These are phyloP conservation scores for Balaenoptera acutorostrata DNA, from an alignment of 2,113 vertebrate genomes.

Conservation along the genomic window DNA sequence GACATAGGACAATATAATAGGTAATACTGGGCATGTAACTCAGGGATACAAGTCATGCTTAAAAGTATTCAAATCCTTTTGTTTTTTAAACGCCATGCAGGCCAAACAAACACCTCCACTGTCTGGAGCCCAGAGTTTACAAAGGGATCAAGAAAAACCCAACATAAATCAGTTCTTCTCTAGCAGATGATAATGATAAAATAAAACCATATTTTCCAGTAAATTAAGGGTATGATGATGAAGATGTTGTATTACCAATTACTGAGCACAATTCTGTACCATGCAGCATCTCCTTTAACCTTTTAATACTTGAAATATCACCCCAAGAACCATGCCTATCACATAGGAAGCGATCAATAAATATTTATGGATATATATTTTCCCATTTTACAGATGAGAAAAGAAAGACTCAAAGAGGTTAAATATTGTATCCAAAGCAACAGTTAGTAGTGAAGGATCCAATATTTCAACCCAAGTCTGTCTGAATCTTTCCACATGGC, in stretches of 20 bases:
- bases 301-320: neutral
- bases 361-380: neutral
- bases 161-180: neutral
- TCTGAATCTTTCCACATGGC: neutral
- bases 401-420: neutral
- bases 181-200: neutral
- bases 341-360: neutral
- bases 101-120: neutral
- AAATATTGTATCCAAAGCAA: neutral
- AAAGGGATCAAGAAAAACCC: neutral
- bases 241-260: neutral
- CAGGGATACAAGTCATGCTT: neutral
- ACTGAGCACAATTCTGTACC: neutral
- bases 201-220: neutral
- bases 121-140: neutral
- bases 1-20: neutral
- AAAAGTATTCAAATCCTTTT: neutral
- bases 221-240: neutral
- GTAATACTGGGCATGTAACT: neutral
- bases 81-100: neutral
- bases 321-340: neutral
- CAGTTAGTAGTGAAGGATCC: neutral
- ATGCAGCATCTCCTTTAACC: neutral
- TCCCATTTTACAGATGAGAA: neutral
- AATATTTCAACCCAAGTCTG: neutral